A percentile compares a stretch with the other conserved stretches of the same genome.
Evolutionary conservation across 2,797 vertebrate species (phyloP).

Genomic region (Tenualosa thibaudeaui): DNA sequence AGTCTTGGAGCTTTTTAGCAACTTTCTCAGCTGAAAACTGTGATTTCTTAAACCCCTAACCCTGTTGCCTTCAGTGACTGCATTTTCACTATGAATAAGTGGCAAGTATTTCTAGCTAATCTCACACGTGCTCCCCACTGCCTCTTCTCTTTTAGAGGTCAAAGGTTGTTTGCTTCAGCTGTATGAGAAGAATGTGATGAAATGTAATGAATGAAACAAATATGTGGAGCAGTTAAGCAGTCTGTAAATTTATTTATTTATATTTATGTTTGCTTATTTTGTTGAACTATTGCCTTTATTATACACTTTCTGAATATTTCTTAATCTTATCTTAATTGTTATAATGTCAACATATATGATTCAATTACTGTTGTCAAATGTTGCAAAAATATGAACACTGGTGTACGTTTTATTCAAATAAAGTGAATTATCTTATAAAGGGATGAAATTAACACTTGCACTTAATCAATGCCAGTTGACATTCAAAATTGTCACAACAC

Average conservation of each 20-base stretch:
- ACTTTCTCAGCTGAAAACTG: background rate
- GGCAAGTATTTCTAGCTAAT: background rate
- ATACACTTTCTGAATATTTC: background rate
- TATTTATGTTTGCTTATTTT: background rate
- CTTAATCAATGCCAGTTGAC: background rate
- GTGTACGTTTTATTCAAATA: background rate
- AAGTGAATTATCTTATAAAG: background rate
- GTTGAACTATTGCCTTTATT: slow-evolving; percentile 30
- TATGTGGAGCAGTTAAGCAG: background rate
- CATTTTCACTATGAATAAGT: background rate
- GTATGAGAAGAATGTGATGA: slow-evolving; percentile 36
- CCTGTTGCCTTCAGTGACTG: slow-evolving; percentile 14
- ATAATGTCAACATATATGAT: background rate
- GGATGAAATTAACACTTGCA: background rate
- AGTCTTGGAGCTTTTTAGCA: background rate
- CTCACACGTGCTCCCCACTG: background rate
- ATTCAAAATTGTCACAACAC: background rate
- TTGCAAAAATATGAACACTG: background rate
- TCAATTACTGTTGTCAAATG: background rate
- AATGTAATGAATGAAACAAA: slow-evolving; percentile 22
- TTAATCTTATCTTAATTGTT: slow-evolving; percentile 23
- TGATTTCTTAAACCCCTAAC: background rate
- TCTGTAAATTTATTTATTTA: background rate
- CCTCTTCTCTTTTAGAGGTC: background rate
- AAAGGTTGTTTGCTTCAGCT: slow-evolving; percentile 6